Percentiles rank a stretch among this genome's conserved stretches.
Conservation (phyloP, 2,888 invertebrate species). For the Enchytraeus crypticus region DNA sequence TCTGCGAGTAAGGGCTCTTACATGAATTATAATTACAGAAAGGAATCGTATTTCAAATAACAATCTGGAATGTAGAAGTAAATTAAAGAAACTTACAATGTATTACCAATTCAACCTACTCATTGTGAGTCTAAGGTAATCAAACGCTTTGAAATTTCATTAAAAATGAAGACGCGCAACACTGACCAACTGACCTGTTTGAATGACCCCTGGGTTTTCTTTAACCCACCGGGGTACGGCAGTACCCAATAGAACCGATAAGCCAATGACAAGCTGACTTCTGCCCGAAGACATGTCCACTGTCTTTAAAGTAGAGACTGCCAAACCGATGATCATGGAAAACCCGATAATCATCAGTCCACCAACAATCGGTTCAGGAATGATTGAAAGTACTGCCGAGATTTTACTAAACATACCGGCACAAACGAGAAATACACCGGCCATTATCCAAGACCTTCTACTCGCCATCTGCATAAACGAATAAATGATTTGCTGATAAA, state of each 20-base stretch:
- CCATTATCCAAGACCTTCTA: constrained; percentile 41
- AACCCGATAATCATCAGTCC: constrained; percentile 44
- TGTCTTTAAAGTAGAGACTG: constrained; percentile 40
- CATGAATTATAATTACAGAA: too few relatives aligned
- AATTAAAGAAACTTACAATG: too few relatives aligned
- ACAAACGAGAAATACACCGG: constrained; percentile 40
- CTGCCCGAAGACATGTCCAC: constrained; percentile 73
- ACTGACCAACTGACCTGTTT: too few relatives aligned
- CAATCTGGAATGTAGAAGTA: too few relatives aligned
- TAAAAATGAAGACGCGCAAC: too few relatives aligned
- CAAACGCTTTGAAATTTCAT: too few relatives aligned
- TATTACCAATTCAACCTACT: too few relatives aligned
- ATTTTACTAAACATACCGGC: constrained; percentile 50
- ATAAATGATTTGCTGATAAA: too few relatives aligned
- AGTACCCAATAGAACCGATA: constrained; percentile 76
- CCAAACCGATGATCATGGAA: constrained; percentile 43
- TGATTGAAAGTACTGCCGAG: constrained; percentile 51
- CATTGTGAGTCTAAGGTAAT: too few relatives aligned
- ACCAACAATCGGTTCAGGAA: constrained; percentile 50
- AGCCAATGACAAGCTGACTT: constrained; percentile 78
- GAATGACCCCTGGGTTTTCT: constrained; percentile 29
- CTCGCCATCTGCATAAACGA: constrained; percentile 43
- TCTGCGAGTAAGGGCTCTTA: too few relatives aligned
- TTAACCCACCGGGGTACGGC: constrained; percentile 44
- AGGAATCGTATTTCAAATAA: too few relatives aligned